Conservation (phyloP, 2,888 invertebrate species). For the Lasioglossum villosulum region DNA sequence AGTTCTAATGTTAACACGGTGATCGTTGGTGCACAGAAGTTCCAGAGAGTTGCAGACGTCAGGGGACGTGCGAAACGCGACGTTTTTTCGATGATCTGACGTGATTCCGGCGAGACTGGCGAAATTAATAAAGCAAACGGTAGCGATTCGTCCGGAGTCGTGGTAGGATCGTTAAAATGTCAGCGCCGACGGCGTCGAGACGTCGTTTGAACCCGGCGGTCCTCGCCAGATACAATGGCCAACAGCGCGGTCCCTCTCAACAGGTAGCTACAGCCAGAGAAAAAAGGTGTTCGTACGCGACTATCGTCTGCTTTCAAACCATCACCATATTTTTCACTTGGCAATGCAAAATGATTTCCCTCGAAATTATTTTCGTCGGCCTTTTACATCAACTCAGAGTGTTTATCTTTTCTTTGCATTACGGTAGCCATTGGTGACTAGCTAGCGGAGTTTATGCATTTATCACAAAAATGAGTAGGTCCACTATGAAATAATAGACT, state of each 20-base stretch:
- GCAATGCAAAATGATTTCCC: background rate
- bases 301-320: background rate
- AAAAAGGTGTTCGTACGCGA: background rate
- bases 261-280: conserved; percentile 69
- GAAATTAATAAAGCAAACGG: conserved; percentile 39
- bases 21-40: background rate
- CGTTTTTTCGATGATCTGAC: conserved; percentile 10
- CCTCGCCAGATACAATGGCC: conserved; percentile 75
- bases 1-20: conserved; percentile 6
- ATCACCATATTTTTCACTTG: background rate
- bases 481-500: too few species aligned
- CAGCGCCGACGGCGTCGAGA: conserved; percentile 71
- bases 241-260: conserved; percentile 65
- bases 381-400: background rate
- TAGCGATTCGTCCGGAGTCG: conserved; percentile 11
- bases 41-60: conserved; percentile 28
- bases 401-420: background rate
- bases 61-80: conserved; percentile 11
- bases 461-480: too few species aligned
- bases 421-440: too few species aligned
- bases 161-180: conserved; percentile 68
- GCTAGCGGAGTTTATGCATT: too few species aligned
- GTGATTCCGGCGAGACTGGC: background rate
- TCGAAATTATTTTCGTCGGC: background rate
- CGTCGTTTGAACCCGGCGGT: conserved; percentile 77